Evolutionary conservation across 1,140 invertebrate genomes (phyloP), one percentile per base, ranked within the genome.

Genomic region (Pseudobourletiella spinata): DNA sequence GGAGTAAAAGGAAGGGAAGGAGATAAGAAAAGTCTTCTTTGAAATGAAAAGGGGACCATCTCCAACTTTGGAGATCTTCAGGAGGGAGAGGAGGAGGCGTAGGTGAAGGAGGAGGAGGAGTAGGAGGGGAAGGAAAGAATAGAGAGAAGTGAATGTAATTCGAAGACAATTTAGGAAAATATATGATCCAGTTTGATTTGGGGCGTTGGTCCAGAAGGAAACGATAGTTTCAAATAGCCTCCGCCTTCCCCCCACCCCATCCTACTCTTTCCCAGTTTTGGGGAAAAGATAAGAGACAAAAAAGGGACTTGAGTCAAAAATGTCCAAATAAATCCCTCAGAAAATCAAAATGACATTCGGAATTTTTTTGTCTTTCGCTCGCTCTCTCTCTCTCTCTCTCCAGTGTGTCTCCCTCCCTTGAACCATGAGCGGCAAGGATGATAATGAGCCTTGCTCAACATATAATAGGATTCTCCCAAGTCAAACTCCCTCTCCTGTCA

Each of bases 131-230:
- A 30, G 42, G 35, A 20, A 39, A 28, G 35, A 30, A 46, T 43
- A 3, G 59, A 61, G 42, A 30, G 20, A 3, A 52, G 24, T 6
- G 18, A 32, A 20, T 14, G 60, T 62, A 62, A 62, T 62, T 54
- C 60, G 39, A 50, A 51, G 52, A 62, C 52, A 62, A 62, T 62
- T 62, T 62, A 62, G 60, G 60, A 62, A 62, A 62, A 62, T 62
- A 62, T 62, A 62, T 62, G 39, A 62, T 62, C 54, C 43, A 26
- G 60, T 57, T 57, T 62, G 60, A 62, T 62, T 62, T 62, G 60
- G 60, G 54, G 52, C 60, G 60, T 57, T 62, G 54, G 60, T 52
- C 54, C 54, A 62, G 54, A 62, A n/a, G n/a, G n/a, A 60, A 57
- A 62, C 52, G 42, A 57, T 57, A 22, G 43, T 50, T 56, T 16